These are phyloP conservation scores for Chascanopsetta lugubris DNA, from an alignment of 2,113 vertebrate species.

Conservation along the genomic window DNA sequence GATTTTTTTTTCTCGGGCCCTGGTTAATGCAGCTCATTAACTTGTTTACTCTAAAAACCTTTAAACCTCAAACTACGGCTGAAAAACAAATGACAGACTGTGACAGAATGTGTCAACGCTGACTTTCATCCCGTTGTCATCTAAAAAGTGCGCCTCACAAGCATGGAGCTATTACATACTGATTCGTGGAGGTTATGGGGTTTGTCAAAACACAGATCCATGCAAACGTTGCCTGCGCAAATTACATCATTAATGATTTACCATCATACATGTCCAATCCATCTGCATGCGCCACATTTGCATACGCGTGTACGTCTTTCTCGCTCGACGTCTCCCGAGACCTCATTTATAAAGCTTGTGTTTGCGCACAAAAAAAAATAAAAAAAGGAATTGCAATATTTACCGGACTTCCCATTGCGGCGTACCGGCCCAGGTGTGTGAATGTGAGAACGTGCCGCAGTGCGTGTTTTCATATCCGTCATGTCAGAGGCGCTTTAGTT, in stretches of 20 bases:
- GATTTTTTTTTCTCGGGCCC: constrained; percentile 7
- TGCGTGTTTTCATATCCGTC: background rate
- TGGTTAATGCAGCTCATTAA: constrained; percentile 35
- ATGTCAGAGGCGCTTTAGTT: constrained; percentile 3
- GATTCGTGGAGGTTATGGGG: constrained; percentile 34
- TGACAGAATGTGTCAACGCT: constrained; percentile 34
- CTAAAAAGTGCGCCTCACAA: constrained; percentile 16
- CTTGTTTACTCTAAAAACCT: constrained; percentile 42
- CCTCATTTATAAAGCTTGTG: constrained; percentile 46
- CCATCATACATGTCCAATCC: constrained; percentile 28
- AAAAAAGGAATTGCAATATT: constrained; percentile 6
- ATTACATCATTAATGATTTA: constrained; percentile 59
- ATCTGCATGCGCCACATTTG: constrained; percentile 31
- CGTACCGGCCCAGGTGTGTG: background rate
- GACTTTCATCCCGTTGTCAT: constrained; percentile 37
- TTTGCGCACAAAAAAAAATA: no score
- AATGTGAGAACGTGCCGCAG: constrained; percentile 7
- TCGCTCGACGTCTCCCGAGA: constrained; percentile 33
- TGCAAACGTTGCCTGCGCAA: constrained; percentile 9
- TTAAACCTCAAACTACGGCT: constrained; percentile 37
- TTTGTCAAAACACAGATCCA: constrained; percentile 35
- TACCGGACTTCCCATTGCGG: constrained; percentile 6
- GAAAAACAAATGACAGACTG: constrained; percentile 21
- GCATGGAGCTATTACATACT: constrained; percentile 29
- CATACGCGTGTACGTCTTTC: constrained; percentile 25